phyloP scores from a whole-genome alignment of 2,113 vertebrate species.

The Leptosomus discolor region DNA sequence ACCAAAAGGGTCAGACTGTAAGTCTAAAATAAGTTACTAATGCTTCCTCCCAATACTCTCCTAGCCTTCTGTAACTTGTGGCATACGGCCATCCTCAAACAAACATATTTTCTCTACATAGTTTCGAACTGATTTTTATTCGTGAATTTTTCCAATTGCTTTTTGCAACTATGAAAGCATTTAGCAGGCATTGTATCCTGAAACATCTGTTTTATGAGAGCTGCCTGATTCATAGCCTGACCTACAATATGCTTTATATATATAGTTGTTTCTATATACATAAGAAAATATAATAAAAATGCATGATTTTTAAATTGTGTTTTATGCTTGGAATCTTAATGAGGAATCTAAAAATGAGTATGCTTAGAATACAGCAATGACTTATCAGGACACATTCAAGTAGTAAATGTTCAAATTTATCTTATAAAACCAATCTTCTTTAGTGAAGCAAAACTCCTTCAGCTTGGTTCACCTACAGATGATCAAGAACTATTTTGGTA shows the following conservation, averaged over 20 bases:
- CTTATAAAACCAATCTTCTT: not conserved
- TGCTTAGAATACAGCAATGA: not conserved
- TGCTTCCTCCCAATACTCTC: not conserved
- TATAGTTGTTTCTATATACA: not conserved
- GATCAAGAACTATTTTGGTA: not conserved
- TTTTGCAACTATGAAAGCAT: not conserved
- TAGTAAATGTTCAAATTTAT: not conserved
- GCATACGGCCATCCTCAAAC: not conserved
- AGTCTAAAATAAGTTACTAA: not conserved
- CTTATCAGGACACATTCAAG: not conserved
- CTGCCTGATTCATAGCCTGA: not conserved
- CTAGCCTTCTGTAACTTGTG: not conserved
- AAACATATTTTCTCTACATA: not conserved
- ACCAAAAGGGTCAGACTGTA: not conserved
- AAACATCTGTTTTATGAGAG: not conserved
- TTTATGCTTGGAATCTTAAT: not conserved
- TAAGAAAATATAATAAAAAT: not conserved
- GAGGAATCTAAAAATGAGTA: not conserved
- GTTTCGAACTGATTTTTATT: not conserved
- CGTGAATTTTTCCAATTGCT: not conserved
- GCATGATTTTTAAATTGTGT: not conserved
- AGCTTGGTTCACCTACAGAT: not conserved
- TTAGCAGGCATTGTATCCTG: not conserved
- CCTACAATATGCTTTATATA: not conserved
- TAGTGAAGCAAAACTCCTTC: not conserved